Conservation (phyloP, 2,113 vertebrate species). For the Seriola rivoliana region DNA sequence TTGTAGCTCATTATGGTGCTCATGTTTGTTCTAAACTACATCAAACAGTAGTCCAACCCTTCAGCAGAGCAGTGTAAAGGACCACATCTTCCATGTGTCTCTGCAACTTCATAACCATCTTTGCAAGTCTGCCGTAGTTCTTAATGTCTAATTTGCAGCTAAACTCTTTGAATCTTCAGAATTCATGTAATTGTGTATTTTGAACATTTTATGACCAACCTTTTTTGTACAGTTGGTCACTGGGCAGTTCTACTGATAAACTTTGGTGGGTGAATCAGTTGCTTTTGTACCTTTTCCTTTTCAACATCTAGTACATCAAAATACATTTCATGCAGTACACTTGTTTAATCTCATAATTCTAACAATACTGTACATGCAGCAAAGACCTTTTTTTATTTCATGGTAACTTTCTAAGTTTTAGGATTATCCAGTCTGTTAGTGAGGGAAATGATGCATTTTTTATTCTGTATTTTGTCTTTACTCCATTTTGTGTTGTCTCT, state of each 20-base stretch:
- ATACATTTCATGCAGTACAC: not conserved
- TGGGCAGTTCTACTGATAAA: not conserved
- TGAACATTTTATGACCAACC: not conserved
- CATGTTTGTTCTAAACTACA: too few species aligned
- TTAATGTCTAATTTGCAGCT: not conserved
- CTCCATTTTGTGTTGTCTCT: not conserved
- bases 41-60: too few species aligned
- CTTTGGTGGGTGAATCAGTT: not conserved
- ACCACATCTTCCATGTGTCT: not conserved
- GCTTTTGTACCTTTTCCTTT: not conserved
- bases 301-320: not conserved
- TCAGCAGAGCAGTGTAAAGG: not conserved
- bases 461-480: slow-evolving; percentile 10
- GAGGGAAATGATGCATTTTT: not conserved
- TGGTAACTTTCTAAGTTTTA: not conserved
- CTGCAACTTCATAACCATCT: not conserved
- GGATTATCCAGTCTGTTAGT: not conserved
- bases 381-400: not conserved
- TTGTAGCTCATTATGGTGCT: too few species aligned
- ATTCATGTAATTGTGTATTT: not conserved
- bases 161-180: not conserved
- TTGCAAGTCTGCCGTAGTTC: not conserved
- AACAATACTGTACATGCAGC: not conserved
- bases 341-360: not conserved
- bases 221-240: not conserved